Percentiles rank a stretch among this genome's conserved stretches.
phyloP scores from a whole-genome alignment of 2,888 invertebrate genomes.

The Ornithoptera alexandrae region DNA sequence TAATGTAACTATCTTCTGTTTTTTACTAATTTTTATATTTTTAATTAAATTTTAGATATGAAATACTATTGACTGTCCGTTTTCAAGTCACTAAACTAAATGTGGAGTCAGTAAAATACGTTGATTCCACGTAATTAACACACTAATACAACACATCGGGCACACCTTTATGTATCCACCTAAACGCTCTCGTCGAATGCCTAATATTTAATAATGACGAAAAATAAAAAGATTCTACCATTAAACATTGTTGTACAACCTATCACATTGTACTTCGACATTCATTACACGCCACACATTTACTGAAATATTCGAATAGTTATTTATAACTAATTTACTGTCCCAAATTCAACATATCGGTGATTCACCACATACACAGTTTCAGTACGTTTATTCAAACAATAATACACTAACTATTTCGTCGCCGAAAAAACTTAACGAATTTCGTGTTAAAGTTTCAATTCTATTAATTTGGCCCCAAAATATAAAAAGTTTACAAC shows the following conservation, averaged over 20 bases:
- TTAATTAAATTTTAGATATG: neutral
- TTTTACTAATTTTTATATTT: neutral
- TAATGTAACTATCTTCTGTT: neutral
- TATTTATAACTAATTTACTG: conserved; percentile 12
- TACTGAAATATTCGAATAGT: conserved; percentile 15
- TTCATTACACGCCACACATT: conserved; percentile 13
- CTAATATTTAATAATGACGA: neutral
- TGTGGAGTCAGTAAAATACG: neutral
- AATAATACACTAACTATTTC: neutral
- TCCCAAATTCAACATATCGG: conserved; percentile 3
- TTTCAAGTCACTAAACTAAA: neutral
- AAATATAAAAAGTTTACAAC: neutral
- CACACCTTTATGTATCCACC: neutral
- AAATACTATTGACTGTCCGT: neutral
- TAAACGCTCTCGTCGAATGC: neutral
- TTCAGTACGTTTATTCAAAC: conserved; percentile 4
- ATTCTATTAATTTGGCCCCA: conserved; percentile 2
- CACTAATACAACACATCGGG: neutral
- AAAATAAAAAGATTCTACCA: neutral
- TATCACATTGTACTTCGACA: conserved; percentile 24
- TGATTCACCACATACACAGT: conserved; percentile 12
- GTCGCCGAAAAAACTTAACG: conserved; percentile 5
- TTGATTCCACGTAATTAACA: neutral
- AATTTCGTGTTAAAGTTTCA: conserved; percentile 8
- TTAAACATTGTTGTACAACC: conserved; percentile 8